A percentile compares a stretch with the other conserved stretches of the same genome.
Conservation (phyloP, 1,140 invertebrate species). For the Glomeris maerens region DNA sequence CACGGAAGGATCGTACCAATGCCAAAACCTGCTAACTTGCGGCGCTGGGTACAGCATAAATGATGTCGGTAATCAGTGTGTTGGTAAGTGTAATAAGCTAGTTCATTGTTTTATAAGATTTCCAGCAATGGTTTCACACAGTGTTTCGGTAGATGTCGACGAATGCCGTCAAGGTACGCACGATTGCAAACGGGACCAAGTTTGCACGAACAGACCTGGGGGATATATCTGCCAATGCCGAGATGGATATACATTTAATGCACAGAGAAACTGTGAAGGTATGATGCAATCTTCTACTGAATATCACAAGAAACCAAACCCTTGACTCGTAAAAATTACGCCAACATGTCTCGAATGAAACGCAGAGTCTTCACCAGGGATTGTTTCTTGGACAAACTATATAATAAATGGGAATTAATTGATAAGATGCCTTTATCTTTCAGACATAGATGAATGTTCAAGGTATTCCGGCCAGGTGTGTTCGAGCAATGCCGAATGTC, state of each 20-base stretch:
- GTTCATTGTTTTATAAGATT: slow-evolving; percentile 6
- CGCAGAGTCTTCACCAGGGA: no score
- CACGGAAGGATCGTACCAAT: slow-evolving; percentile 39
- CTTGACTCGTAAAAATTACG: no score
- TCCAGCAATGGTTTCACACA: background rate
- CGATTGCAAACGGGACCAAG: slow-evolving; percentile 47
- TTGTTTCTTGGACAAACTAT: no score
- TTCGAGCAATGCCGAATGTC: slow-evolving; percentile 34
- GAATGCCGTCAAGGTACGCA: slow-evolving; percentile 28
- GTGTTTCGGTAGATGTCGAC: slow-evolving; percentile 20
- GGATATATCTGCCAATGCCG: slow-evolving; percentile 62
- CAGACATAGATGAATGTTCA: slow-evolving; percentile 49
- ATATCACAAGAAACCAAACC: background rate
- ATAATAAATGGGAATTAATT: no score
- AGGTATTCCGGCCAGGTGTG: slow-evolving; percentile 34
- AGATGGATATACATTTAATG: slow-evolving; percentile 38
- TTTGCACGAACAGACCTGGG: slow-evolving; percentile 56
- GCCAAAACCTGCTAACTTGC: slow-evolving; percentile 25
- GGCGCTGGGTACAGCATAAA: slow-evolving; percentile 29
- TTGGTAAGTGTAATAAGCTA: slow-evolving; percentile 25
- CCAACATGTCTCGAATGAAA: no score
- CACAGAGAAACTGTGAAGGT: slow-evolving; percentile 35
- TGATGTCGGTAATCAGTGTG: slow-evolving; percentile 29
- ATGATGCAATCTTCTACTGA: background rate
- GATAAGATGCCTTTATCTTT: no score